Evolutionary conservation across 2,797 vertebrate genomes (phyloP), one percentile per base, ranked within the genome.

Genomic region (Limosa lapponica): DNA sequence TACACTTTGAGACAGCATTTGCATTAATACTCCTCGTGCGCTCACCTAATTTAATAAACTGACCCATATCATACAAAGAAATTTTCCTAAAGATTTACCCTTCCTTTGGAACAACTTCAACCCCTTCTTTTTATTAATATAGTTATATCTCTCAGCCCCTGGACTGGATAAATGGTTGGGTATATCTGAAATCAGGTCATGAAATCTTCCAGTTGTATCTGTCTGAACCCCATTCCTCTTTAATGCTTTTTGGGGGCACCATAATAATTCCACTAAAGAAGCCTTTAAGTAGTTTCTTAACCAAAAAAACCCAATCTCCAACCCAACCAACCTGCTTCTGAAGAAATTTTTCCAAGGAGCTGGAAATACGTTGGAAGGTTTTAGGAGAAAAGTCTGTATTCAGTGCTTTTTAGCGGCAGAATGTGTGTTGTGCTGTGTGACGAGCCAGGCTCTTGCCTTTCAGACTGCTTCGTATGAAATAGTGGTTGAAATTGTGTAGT

Each of bases 351-450:
- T 94, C 86, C 59, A 87, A 70, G 73, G 59, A 89, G 58, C 70
- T 97, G 89, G 83, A 95, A 88, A 75, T 77, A 36, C 2, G 11
- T 72, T 75, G 48, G 91, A 54, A 82, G 89, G 55, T 95, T 94
- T 75, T 34, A 93, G 91, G 87, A 69, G 59, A 84, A 87, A 93
- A n/a, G 16, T 93, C 89, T 81, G 78, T 80, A 25, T 87, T 97
- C 5, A 18, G 71, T 58, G 49, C 44, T 79, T 86, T 44, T 61
- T 8, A 16, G 52, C 32, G 74, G 65, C 6, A 19, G 77, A 95
- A 48, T 85, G 65, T 81, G 43, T 54, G 65, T 81, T 89, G 36
- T 92, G 5, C 78, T 93, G 51, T 92, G 77, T 96, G 90, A 74
- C 34, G 72, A 93, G 72, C 2, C 10, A 82, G 13, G 62, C 48